phyloP scores from a whole-genome alignment of 1,140 invertebrate genomes.

The Caerostris darwini region DNA sequence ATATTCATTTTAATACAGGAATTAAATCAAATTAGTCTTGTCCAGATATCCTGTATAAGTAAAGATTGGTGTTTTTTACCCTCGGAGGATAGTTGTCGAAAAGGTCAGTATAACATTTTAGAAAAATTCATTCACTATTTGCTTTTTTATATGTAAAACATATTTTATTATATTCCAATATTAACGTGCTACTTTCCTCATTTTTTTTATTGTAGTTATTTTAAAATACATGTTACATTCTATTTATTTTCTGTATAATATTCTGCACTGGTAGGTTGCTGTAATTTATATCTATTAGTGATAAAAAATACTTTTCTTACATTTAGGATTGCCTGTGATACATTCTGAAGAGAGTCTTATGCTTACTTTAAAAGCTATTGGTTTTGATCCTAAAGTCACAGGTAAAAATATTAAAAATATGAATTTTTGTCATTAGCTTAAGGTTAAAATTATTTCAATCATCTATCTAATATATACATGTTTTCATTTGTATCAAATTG shows the following conservation, averaged over 20 bases:
- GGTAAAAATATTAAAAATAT: slow-evolving; percentile 1
- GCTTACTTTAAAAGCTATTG: slow-evolving; percentile 73
- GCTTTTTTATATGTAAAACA: not conserved
- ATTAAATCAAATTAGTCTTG: slow-evolving; percentile 65
- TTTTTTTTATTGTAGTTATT: not conserved
- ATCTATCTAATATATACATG: not conserved
- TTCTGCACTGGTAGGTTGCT: not conserved
- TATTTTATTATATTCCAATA: not conserved
- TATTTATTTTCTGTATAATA: not conserved
- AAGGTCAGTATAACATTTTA: slow-evolving; percentile 17
- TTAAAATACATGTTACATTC: not conserved
- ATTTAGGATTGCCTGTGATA: slow-evolving; percentile 75
- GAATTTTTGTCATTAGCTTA: not conserved
- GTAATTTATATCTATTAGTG: not conserved
- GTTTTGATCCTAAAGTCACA: slow-evolving; percentile 71
- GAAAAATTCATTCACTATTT: not conserved
- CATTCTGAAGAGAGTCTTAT: slow-evolving; percentile 67
- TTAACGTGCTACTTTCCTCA: not conserved
- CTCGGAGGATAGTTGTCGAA: slow-evolving; percentile 69
- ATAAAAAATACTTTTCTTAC: not conserved
- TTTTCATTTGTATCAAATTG: not conserved
- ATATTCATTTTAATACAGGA: slow-evolving; percentile 60
- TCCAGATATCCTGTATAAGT: slow-evolving; percentile 77
- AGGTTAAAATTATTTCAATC: not conserved
- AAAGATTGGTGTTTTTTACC: slow-evolving; percentile 73